Conservation (phyloP, 2,888 invertebrate species). For the Apamea monoglypha region DNA sequence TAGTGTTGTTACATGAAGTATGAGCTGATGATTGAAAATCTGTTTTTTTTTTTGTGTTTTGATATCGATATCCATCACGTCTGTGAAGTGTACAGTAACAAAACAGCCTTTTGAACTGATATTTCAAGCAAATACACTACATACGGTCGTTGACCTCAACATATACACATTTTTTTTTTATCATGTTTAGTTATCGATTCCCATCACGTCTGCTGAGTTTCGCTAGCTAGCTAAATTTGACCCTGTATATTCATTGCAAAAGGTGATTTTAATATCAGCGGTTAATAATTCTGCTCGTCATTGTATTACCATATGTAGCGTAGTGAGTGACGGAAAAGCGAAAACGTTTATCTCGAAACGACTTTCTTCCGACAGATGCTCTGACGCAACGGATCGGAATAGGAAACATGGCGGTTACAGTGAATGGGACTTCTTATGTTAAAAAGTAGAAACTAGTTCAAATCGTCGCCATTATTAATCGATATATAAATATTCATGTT, state of each 20-base stretch:
- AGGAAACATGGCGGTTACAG: conserved; percentile 61
- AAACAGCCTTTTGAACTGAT: too few species aligned
- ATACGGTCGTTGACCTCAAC: too few species aligned
- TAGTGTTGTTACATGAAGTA: too few species aligned
- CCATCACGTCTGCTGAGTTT: background rate
- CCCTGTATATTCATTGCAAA: conserved; percentile 1
- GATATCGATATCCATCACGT: too few species aligned
- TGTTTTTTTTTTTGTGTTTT: too few species aligned
- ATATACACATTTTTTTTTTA: too few species aligned
- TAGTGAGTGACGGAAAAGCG: conserved; percentile 68
- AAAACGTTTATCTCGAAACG: conserved; percentile 71
- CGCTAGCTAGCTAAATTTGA: background rate
- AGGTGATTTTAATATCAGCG: background rate
- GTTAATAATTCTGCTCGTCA: conserved; percentile 40
- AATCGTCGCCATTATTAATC: conserved; percentile 48
- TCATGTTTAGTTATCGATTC: too few species aligned
- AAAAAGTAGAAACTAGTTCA: conserved; percentile 68
- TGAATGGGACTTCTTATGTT: conserved; percentile 66
- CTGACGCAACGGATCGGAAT: conserved; percentile 72
- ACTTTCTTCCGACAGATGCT: conserved; percentile 72
- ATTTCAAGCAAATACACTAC: too few species aligned
- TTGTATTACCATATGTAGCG: conserved; percentile 56
- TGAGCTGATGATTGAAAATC: too few species aligned
- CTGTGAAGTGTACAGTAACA: too few species aligned
- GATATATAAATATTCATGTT: conserved; percentile 63